Evolutionary conservation across 2,797 vertebrate species (phyloP).

Genomic region (Heliangelus exortis): DNA sequence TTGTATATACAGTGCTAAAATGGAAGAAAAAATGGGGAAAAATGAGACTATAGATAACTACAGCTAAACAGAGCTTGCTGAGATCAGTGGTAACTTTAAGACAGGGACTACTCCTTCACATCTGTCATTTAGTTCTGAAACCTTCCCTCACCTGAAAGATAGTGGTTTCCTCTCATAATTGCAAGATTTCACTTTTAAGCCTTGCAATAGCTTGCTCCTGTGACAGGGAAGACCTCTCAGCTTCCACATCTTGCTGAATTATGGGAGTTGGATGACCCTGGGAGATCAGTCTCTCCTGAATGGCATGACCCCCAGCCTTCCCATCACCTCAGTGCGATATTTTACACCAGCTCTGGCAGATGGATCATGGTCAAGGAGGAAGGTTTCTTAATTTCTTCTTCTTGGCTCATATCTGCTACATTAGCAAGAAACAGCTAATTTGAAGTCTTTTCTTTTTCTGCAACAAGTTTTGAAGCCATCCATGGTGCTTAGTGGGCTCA

Average conservation of each 20-base stretch:
- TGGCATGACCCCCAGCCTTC: not conserved
- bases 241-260: conserved; percentile 7
- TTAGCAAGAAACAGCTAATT: not conserved
- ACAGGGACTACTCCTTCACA: not conserved
- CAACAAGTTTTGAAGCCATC: not conserved
- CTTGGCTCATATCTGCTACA: not conserved
- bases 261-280: not conserved
- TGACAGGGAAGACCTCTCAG: conserved; percentile 17
- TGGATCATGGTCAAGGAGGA: conserved; percentile 27
- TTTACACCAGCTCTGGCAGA: conserved; percentile 3
- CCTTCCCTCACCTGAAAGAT: not conserved
- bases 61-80: not conserved
- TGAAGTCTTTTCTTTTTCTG: not conserved
- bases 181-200: conserved; percentile 5
- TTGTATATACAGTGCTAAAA: not conserved
- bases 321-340: conserved; percentile 50
- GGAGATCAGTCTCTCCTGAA: conserved; percentile 43
- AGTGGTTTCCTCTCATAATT: not conserved
- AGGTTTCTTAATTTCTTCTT: conserved; percentile 17
- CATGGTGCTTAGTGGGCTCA: not conserved
- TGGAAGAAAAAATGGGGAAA: not conserved
- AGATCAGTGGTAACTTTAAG: not conserved
- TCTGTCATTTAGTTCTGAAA: not conserved
- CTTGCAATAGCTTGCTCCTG: not conserved
- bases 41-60: not conserved